These are phyloP conservation scores for Drosophila parabipectinata DNA, from an alignment of 1,140 invertebrate species.

Conservation along the genomic window DNA sequence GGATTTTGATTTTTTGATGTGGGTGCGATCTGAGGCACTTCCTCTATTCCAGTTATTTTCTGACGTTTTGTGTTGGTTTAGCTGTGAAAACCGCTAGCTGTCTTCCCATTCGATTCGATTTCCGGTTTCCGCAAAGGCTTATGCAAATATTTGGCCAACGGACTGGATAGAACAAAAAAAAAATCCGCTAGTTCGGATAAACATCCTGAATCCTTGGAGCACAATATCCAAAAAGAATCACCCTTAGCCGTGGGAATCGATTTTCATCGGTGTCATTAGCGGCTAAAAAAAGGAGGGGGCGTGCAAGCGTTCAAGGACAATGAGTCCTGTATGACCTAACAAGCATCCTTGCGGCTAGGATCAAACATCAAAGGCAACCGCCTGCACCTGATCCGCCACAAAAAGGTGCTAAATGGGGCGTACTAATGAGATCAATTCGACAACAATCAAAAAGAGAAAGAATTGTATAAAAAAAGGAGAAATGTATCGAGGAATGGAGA, in stretches of 20 bases:
- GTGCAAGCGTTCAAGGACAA: conserved; percentile 31
- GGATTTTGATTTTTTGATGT: conserved; percentile 38
- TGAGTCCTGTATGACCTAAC: conserved; percentile 15
- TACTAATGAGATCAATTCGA: conserved; percentile 78
- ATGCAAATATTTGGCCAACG: conserved; percentile 71
- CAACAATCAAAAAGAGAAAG: conserved; percentile 26
- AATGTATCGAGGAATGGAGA: neutral
- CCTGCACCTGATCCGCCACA: conserved; percentile 59
- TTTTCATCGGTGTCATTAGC: conserved; percentile 42
- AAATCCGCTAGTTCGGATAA: conserved; percentile 2
- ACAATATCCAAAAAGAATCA: neutral
- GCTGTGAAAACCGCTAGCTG: conserved; percentile 58
- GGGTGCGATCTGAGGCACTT: conserved; percentile 27
- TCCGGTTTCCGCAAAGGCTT: conserved; percentile 63
- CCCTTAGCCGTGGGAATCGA: conserved; percentile 26
- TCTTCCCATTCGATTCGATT: conserved; percentile 17
- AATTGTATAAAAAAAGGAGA: conserved; percentile 8
- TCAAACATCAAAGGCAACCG: conserved; percentile 43
- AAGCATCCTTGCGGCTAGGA: conserved; percentile 13
- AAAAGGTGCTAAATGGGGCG: conserved; percentile 83
- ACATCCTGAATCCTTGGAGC: conserved; percentile 23
- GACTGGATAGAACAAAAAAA: neutral
- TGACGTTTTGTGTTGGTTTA: conserved; percentile 52
- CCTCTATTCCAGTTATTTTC: neutral
- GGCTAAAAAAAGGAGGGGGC: conserved; percentile 6